These are phyloP conservation scores for Lepidostoma basale DNA, from an alignment of 1,140 invertebrate species.

Conservation along the genomic window DNA sequence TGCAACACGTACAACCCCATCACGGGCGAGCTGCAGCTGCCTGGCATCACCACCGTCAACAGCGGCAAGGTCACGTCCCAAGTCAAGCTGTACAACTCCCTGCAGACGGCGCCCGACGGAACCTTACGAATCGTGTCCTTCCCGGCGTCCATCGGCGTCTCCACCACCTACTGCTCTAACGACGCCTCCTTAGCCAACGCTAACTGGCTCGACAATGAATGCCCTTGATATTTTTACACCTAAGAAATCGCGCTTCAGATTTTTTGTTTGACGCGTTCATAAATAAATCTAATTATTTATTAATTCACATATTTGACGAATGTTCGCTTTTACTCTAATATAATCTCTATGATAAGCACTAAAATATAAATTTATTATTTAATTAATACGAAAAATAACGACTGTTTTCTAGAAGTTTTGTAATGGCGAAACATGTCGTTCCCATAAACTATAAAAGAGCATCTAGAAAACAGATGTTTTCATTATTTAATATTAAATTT, in stretches of 20 bases:
- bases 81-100: constrained; percentile 54
- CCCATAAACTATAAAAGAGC: too few relatives aligned
- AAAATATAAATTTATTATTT: too few relatives aligned
- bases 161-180: constrained; percentile 49
- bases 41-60: constrained; percentile 50
- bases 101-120: constrained; percentile 61
- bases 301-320: too few relatives aligned
- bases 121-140: constrained; percentile 61
- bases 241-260: not conserved
- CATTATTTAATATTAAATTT: too few relatives aligned
- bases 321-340: too few relatives aligned
- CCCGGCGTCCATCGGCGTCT: constrained; percentile 49
- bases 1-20: constrained; percentile 64
- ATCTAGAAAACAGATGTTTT: too few relatives aligned
- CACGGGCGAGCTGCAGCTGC: constrained; percentile 62
- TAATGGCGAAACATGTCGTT: too few relatives aligned
- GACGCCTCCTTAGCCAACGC: constrained; percentile 49
- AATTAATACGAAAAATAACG: too few relatives aligned
- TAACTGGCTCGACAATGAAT: constrained; percentile 47
- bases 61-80: constrained; percentile 47
- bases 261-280: not conserved
- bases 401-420: too few relatives aligned
- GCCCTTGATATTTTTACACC: constrained; percentile 27
- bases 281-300: not conserved
- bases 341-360: too few relatives aligned